Conservation (phyloP, 2,888 invertebrate species). For the Cordilura impudica region DNA sequence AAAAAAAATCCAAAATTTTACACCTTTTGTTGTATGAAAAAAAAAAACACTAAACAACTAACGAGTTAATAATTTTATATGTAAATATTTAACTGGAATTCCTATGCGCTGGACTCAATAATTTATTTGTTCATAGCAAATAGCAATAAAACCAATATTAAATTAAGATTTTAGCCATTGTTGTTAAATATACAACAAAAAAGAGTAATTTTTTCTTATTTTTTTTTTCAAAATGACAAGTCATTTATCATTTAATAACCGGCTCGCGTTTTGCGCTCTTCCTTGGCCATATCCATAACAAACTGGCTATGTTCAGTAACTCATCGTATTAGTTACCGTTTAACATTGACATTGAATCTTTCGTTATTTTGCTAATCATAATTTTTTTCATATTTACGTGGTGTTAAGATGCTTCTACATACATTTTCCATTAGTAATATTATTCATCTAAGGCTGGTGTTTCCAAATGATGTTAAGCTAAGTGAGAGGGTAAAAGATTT, state of each 20-base stretch:
- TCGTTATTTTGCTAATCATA: conserved; percentile 12
- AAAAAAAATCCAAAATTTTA: background rate
- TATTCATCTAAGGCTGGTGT: background rate
- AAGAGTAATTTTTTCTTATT: no score
- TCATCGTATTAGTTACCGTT: conserved; percentile 32
- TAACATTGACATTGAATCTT: conserved; percentile 67
- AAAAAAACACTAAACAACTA: conserved; percentile 10
- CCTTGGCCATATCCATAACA: background rate
- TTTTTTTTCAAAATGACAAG: no score
- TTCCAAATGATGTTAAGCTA: background rate
- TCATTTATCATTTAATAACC: conserved; percentile 13
- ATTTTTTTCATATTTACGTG: no score
- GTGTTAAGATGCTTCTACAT: conserved; percentile 19
- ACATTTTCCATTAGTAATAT: background rate
- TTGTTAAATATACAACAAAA: background rate
- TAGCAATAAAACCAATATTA: background rate
- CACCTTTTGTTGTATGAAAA: conserved; percentile 5
- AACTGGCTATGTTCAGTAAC: background rate
- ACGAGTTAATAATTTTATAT: conserved; percentile 27
- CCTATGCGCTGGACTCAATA: background rate
- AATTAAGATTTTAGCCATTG: background rate
- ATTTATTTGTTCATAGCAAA: conserved; percentile 4
- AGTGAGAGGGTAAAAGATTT: no score
- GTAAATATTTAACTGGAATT: conserved; percentile 40
- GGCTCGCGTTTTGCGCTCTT: background rate